These are phyloP conservation scores for Kryphioiulus occultus DNA, from an alignment of 2,888 invertebrate genomes.

Conservation along the genomic window DNA sequence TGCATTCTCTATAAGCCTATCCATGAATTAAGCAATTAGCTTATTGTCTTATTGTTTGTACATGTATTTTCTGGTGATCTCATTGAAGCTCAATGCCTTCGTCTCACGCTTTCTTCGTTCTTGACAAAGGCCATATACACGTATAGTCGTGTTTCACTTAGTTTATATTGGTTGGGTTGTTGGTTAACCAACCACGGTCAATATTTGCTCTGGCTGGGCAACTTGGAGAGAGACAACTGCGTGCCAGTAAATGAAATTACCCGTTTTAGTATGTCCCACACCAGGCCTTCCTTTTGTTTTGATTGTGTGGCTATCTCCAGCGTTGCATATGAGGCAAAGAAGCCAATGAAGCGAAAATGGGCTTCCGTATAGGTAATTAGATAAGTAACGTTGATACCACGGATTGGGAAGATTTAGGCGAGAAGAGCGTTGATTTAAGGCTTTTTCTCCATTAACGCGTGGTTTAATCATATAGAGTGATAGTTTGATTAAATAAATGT, in stretches of 20 bases:
- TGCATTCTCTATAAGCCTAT: too few relatives aligned
- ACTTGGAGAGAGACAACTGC: neutral
- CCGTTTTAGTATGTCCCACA: constrained; percentile 10
- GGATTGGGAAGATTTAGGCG: neutral
- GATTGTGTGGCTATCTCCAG: neutral
- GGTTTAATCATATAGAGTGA: constrained; percentile 36
- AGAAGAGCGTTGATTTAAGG: constrained; percentile 14
- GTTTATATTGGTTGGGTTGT: neutral
- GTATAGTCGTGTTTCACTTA: neutral
- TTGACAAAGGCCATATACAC: neutral
- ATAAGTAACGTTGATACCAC: constrained; percentile 36
- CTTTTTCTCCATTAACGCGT: neutral
- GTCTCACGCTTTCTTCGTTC: too few relatives aligned
- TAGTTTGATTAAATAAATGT: constrained; percentile 27
- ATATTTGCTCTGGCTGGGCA: constrained; percentile 10
- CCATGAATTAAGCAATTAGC: too few relatives aligned
- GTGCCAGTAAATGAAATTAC: constrained; percentile 24
- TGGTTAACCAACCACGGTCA: constrained; percentile 27
- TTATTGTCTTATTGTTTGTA: too few relatives aligned
- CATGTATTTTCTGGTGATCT: too few relatives aligned
- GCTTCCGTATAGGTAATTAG: constrained; percentile 8
- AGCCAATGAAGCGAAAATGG: neutral
- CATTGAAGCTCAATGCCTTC: neutral
- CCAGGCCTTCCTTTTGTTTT: neutral
- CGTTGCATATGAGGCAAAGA: constrained; percentile 2